Evolutionary conservation across 2,113 vertebrate species (phyloP).

Genomic region (Dasypus novemcinctus): DNA sequence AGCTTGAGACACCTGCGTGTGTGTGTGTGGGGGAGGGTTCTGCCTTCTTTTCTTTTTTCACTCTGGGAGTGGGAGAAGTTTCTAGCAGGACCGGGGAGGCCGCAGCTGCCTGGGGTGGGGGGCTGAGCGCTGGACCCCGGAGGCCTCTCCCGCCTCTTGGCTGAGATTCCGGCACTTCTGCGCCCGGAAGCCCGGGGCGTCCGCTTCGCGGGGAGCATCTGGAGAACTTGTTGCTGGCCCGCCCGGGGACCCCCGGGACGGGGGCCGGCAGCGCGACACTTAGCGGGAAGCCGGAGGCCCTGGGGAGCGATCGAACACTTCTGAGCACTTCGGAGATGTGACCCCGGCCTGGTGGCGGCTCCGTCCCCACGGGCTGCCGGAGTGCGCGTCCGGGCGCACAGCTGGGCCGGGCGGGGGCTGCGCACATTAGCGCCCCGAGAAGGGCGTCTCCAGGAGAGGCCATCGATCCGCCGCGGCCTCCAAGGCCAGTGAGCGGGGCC

Average conservation of each 20-base stretch:
- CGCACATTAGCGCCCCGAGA: not conserved
- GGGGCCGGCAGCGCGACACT: not conserved
- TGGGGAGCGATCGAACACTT: slow-evolving; percentile 49
- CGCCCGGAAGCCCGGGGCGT: accelerated
- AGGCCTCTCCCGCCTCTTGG: accelerated
- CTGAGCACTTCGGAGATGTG: slow-evolving; percentile 72
- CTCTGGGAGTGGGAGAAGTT: not conserved
- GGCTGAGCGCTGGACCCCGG: not conserved
- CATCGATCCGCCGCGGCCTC: not conserved
- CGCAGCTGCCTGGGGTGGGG: not conserved
- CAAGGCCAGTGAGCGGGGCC: not conserved
- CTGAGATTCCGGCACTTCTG: accelerated
- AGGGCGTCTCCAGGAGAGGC: not conserved
- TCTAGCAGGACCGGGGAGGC: not conserved
- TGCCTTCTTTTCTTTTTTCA: too few relatives aligned
- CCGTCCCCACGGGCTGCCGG: not conserved
- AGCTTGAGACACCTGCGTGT: too few relatives aligned
- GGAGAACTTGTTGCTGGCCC: slow-evolving; percentile 59
- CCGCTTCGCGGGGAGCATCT: not conserved
- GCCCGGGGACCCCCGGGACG: not conserved
- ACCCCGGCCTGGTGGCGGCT: slow-evolving; percentile 5
- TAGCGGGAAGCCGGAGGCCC: slow-evolving; percentile 40
- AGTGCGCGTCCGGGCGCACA: not conserved
- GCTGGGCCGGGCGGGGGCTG: not conserved
- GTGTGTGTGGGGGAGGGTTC: too few relatives aligned